These are phyloP conservation scores for Sula dactylatra DNA, from an alignment of 2,113 vertebrate species.

Conservation along the genomic window DNA sequence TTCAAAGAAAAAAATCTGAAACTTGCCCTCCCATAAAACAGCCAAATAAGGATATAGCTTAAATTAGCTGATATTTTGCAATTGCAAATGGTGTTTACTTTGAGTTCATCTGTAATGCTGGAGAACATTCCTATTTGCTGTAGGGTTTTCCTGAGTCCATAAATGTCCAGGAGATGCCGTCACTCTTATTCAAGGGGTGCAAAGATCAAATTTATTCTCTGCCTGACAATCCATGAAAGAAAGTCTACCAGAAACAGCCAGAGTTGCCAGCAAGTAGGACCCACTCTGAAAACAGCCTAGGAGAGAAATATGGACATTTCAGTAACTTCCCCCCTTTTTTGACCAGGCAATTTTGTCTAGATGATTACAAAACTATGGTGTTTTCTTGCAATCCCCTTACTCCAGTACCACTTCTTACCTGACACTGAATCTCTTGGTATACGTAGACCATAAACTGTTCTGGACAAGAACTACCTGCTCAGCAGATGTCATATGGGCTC, in stretches of 20 bases:
- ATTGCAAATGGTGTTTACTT: not conserved
- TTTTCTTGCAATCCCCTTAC: not conserved
- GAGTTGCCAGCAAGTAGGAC: not conserved
- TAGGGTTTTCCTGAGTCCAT: not conserved
- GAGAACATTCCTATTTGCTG: not conserved
- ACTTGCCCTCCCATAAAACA: not conserved
- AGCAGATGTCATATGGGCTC: not conserved
- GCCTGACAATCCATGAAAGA: not conserved
- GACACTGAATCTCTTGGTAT: not conserved
- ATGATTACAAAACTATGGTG: accelerated
- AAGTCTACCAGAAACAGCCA: not conserved
- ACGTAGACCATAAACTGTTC: not conserved
- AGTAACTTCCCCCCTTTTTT: not conserved
- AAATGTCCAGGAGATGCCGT: not conserved
- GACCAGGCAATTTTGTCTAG: not conserved
- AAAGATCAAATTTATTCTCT: not conserved
- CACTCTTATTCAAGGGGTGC: not conserved
- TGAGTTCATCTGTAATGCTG: not conserved
- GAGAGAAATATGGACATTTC: not conserved
- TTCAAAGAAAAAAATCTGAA: not conserved
- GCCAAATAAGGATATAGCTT: not conserved
- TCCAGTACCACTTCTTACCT: not conserved
- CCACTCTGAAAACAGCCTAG: not conserved
- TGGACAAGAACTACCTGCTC: not conserved
- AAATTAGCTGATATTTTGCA: not conserved